These are phyloP conservation scores for Acromyrmex heyeri DNA, from an alignment of 1,140 invertebrate genomes.

Conservation along the genomic window DNA sequence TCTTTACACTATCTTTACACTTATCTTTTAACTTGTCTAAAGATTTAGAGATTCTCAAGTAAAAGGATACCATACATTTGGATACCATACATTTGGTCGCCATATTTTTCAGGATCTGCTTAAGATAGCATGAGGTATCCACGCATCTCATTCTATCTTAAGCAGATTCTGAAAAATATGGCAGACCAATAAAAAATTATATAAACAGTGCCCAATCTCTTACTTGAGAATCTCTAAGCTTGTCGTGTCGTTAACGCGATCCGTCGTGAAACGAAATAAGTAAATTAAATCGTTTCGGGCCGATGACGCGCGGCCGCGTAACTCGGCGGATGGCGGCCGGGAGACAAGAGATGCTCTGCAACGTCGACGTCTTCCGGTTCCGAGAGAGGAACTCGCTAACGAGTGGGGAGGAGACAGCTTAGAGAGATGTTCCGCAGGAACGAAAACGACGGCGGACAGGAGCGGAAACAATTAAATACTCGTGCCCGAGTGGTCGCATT, in stretches of 20 bases:
- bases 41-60: no score
- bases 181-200: no score
- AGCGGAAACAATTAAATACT: constrained; percentile 77
- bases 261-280: constrained; percentile 66
- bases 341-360: constrained; percentile 48
- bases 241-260: constrained; percentile 51
- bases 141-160: no score
- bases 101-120: no score
- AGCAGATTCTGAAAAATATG: no score
- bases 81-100: no score
- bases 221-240: background rate
- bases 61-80: no score
- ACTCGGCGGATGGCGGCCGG: background rate
- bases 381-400: constrained; percentile 76
- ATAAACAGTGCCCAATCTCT: no score
- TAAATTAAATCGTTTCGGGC: constrained; percentile 67
- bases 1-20: background rate
- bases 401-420: constrained; percentile 70
- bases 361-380: constrained; percentile 75
- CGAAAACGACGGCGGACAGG: constrained; percentile 75
- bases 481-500: constrained; percentile 73
- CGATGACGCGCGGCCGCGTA: constrained; percentile 27
- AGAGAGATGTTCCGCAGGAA: constrained; percentile 71
- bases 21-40: no score
- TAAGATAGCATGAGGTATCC: no score